phyloP scores from a whole-genome alignment of 2,888 invertebrate species.

The Stramonita haemastoma region DNA sequence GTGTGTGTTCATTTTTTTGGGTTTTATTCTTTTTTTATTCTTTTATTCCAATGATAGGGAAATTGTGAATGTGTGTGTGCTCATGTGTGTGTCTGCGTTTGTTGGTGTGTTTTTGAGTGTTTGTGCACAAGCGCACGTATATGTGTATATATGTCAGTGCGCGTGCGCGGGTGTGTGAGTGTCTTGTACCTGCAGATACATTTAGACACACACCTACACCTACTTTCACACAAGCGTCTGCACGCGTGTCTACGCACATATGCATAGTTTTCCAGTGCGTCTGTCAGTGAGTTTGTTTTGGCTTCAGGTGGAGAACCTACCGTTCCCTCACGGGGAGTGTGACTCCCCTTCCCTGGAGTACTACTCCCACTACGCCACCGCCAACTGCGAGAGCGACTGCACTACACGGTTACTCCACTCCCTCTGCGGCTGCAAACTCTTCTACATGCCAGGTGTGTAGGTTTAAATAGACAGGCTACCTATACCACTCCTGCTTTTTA shows the following conservation, averaged over 20 bases:
- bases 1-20: no score
- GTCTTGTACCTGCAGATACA: background rate
- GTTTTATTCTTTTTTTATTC: no score
- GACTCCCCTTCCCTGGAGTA: slow-evolving; percentile 46
- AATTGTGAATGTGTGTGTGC: background rate
- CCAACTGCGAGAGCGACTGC: slow-evolving; percentile 61
- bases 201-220: background rate
- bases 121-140: background rate
- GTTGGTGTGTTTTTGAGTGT: background rate
- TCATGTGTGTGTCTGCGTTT: background rate
- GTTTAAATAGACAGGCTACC: no score
- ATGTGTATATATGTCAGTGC: background rate
- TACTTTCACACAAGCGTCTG: background rate
- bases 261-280: no score
- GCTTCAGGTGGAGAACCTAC: slow-evolving; percentile 58
- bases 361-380: slow-evolving; percentile 51
- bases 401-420: slow-evolving; percentile 49
- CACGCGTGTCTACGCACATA: no score
- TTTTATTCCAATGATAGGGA: background rate
- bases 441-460: slow-evolving; percentile 56
- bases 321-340: slow-evolving; percentile 58
- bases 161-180: background rate
- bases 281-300: no score
- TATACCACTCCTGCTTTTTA: no score
- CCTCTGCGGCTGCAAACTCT: slow-evolving; percentile 58